These are phyloP conservation scores for Beaufortia kweichowensis DNA, from an alignment of 2,113 vertebrate genomes.

Conservation along the genomic window DNA sequence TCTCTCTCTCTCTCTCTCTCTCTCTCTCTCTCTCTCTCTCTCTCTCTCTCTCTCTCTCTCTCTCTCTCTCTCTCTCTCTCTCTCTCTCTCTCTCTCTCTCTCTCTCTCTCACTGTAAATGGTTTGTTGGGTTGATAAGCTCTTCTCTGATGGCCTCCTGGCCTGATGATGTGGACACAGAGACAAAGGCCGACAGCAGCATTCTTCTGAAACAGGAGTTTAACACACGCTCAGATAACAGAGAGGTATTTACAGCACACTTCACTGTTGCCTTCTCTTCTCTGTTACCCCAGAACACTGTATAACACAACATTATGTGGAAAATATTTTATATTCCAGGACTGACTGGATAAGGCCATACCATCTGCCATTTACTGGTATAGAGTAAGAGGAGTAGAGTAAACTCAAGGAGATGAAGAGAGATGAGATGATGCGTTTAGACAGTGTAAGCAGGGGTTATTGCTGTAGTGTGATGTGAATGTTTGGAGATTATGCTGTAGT, in stretches of 20 bases:
- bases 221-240: slow-evolving; percentile 62
- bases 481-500: slow-evolving; percentile 51
- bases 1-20: slow-evolving; percentile 6
- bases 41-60: background rate
- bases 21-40: slow-evolving; percentile 1
- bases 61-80: slow-evolving; percentile 2
- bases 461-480: slow-evolving; percentile 30
- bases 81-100: slow-evolving; percentile 13
- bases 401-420: background rate
- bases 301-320: background rate
- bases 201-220: slow-evolving; percentile 60
- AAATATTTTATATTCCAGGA: slow-evolving; percentile 1
- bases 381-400: background rate
- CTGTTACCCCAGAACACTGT: background rate
- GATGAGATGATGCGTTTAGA: slow-evolving; percentile 4
- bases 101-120: slow-evolving; percentile 13
- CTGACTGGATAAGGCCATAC: background rate
- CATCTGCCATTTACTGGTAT: background rate
- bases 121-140: slow-evolving; percentile 39
- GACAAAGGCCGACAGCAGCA: slow-evolving; percentile 65
- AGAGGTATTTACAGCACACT: slow-evolving; percentile 61
- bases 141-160: slow-evolving; percentile 22
- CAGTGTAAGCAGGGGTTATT: slow-evolving; percentile 1
- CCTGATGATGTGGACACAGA: slow-evolving; percentile 49
- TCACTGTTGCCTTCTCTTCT: slow-evolving; percentile 19